These are phyloP conservation scores for Hyperoplus immaculatus DNA, from an alignment of 2,797 vertebrate genomes.

Conservation along the genomic window DNA sequence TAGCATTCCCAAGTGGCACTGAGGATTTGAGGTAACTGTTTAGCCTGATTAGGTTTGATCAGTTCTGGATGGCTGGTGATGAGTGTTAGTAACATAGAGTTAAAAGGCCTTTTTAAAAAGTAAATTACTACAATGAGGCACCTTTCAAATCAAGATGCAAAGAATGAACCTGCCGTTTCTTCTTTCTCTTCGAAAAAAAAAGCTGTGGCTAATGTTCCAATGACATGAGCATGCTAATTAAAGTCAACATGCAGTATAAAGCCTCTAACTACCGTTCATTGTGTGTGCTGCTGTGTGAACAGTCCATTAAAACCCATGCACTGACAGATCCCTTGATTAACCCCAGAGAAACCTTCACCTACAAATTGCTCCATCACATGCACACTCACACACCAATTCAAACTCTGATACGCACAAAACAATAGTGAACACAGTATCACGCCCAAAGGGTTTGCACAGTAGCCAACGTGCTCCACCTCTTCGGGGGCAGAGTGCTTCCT, in stretches of 20 bases:
- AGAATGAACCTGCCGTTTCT: background rate
- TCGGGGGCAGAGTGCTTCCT: constrained; percentile 9
- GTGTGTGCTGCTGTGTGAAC: background rate
- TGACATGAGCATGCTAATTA: background rate
- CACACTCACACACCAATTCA: background rate
- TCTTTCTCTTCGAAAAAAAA: too few relatives aligned
- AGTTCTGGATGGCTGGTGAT: constrained; percentile 47
- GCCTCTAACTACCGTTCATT: background rate
- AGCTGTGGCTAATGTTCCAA: too few relatives aligned
- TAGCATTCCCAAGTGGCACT: constrained; percentile 47
- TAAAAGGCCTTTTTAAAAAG: constrained; percentile 44
- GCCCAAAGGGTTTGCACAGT: constrained; percentile 1
- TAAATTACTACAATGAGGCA: constrained; percentile 21
- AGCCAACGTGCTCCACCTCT: background rate
- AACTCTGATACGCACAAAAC: background rate
- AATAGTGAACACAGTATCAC: background rate
- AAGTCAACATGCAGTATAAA: background rate
- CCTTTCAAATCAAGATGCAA: constrained; percentile 9
- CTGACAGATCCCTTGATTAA: constrained; percentile 1
- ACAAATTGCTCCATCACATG: background rate
- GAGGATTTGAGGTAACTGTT: constrained; percentile 42
- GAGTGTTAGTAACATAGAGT: constrained; percentile 40
- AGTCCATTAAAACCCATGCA: constrained; percentile 14
- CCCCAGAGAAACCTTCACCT: constrained; percentile 7
- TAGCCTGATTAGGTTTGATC: constrained; percentile 57